Percentiles rank a stretch among this genome's conserved stretches.
phyloP scores from a whole-genome alignment of 2,888 invertebrate genomes.

The Conomelus anceps region DNA sequence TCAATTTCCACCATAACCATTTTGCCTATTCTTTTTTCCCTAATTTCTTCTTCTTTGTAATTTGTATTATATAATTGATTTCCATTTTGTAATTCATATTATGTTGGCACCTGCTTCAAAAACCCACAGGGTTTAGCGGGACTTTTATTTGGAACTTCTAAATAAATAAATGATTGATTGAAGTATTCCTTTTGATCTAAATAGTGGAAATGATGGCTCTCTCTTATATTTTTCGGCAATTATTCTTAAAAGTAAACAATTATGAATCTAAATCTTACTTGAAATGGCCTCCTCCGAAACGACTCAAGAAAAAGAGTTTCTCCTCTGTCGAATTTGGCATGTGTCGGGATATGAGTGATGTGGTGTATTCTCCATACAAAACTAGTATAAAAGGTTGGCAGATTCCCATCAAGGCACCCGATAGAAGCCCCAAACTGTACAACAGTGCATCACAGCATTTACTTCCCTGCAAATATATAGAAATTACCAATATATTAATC shows the following conservation, averaged over 20 bases:
- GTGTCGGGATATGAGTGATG: constrained; percentile 15
- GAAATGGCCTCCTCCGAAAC: constrained; percentile 18
- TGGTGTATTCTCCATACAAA: constrained; percentile 14
- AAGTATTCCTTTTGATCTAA: too few species aligned
- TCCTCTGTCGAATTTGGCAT: neutral
- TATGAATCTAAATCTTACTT: constrained; percentile 12
- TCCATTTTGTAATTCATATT: too few species aligned
- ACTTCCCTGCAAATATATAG: neutral
- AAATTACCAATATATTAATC: neutral
- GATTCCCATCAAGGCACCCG: constrained; percentile 12
- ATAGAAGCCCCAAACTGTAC: neutral
- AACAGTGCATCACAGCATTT: constrained; percentile 5
- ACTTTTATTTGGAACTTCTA: too few species aligned
- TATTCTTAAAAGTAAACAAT: neutral
- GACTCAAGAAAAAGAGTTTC: neutral
- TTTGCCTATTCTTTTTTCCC: too few species aligned
- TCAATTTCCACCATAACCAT: too few species aligned
- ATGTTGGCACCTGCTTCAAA: too few species aligned
- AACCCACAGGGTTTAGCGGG: too few species aligned
- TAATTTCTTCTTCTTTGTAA: too few species aligned
- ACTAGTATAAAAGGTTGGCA: neutral
- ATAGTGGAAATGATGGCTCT: too few species aligned
- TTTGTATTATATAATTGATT: too few species aligned
- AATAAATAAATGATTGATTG: too few species aligned
- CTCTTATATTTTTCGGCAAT: too few species aligned